Conservation (phyloP, 1,140 invertebrate genomes). For the Hyles vespertilio region DNA sequence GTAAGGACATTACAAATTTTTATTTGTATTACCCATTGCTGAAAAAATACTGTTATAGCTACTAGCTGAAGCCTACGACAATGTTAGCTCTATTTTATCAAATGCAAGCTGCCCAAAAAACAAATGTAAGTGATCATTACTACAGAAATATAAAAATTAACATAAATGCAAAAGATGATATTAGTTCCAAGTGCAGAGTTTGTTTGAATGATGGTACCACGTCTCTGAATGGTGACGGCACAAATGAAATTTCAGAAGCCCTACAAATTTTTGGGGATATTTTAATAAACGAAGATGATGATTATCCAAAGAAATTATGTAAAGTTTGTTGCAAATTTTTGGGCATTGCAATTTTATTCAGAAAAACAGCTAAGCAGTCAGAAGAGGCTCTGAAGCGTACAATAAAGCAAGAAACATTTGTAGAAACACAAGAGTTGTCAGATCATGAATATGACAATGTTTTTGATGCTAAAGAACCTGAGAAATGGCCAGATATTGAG, state of each 20-base stretch:
- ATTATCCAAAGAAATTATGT: constrained; percentile 42
- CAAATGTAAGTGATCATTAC: neutral
- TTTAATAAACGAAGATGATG: constrained; percentile 33
- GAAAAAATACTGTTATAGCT: too few species aligned
- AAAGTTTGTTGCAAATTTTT: constrained; percentile 40
- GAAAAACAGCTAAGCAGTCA: constrained; percentile 35
- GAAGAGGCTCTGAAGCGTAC: constrained; percentile 29
- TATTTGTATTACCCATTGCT: too few species aligned
- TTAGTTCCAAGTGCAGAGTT: constrained; percentile 7
- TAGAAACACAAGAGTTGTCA: neutral
- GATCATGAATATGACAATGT: neutral
- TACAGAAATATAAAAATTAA: neutral
- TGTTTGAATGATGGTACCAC: neutral
- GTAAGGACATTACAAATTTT: too few species aligned
- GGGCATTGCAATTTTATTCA: constrained; percentile 40
- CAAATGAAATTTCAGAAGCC: neutral
- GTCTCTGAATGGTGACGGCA: neutral
- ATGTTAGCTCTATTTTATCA: constrained; percentile 8
- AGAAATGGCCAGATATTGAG: constrained; percentile 2
- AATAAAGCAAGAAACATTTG: constrained; percentile 23
- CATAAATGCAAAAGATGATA: neutral
- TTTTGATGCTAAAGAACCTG: constrained; percentile 1
- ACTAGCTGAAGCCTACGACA: neutral
- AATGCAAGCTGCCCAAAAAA: neutral
- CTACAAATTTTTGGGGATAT: constrained; percentile 36